These are phyloP conservation scores for Marronus borbonicus DNA, from an alignment of 2,888 invertebrate genomes.

Conservation along the genomic window DNA sequence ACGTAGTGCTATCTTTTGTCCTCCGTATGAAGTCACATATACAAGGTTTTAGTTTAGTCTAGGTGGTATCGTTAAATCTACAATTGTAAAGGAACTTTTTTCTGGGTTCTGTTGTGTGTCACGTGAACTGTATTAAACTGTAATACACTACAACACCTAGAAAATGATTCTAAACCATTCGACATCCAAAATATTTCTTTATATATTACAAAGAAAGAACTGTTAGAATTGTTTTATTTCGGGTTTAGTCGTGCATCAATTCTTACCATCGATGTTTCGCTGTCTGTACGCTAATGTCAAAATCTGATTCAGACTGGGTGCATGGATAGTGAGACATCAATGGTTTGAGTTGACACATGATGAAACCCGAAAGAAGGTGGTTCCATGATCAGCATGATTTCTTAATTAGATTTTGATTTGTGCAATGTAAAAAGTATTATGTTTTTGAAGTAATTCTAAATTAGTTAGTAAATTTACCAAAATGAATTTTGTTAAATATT, in stretches of 20 bases:
- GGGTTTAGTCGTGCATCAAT: neutral
- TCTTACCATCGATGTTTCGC: neutral
- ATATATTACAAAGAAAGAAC: too few relatives aligned
- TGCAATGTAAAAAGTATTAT: too few relatives aligned
- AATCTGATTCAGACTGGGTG: neutral
- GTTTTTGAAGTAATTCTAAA: too few relatives aligned
- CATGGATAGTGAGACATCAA: neutral
- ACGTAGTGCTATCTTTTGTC: conserved; percentile 54
- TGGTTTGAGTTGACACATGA: conserved; percentile 3
- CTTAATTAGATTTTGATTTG: too few relatives aligned
- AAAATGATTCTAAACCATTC: neutral
- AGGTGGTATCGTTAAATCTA: conserved; percentile 24
- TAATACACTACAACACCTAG: neutral
- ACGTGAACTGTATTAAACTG: neutral
- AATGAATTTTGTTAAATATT: too few relatives aligned
- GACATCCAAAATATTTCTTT: too few relatives aligned
- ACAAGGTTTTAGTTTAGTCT: neutral
- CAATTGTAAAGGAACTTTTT: neutral
- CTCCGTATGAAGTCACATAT: conserved; percentile 12
- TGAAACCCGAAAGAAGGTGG: too few relatives aligned
- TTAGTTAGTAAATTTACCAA: too few relatives aligned
- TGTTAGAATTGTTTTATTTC: neutral
- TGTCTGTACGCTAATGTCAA: neutral
- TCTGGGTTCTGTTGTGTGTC: conserved; percentile 8
- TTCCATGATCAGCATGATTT: too few relatives aligned